Base-by-base conservation (phyloP, 2,888 invertebrate genomes). In the Caenorhabditis plicata region DNA sequence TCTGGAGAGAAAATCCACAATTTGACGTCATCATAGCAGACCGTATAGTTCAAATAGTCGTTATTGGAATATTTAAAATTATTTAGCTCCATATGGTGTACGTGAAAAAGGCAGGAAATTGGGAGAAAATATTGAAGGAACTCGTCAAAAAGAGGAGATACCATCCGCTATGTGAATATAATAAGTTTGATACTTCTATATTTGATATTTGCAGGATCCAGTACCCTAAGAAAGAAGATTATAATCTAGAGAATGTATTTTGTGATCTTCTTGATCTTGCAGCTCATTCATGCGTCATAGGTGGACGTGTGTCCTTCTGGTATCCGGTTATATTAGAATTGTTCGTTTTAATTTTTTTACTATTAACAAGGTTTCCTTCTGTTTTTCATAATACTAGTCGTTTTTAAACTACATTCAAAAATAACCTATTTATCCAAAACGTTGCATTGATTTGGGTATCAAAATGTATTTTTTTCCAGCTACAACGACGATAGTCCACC, bases 1-100 rank as follows among this genome's bases (percentile, higher is more conserved):
- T 81, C 15, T 81, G 92, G 75, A 92, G 92, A 90, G 86, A 85
- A 60, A 83, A 86, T 1, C 50, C 63, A 0, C 83, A 85, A 74
- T 88, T 96, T 77, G 94, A 98, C 84, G 89, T 91, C 27, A 92
- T 98, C 58, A 87, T 98, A 52, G 93, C 95, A 26, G 98, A 98
- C 83, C 98, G 80, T 80, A 27, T 17, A 2, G n/a, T 19, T 9
- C 20, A 20, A 17, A 29, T 29, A 29, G 13, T 7, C 29, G 7
- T 9, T 9, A 29, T 29, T 29, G 8, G 29, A 7, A 15, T 11
- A 45, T 2, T 13, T 20, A 13, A n/a, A 8, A 29, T 33, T 29
- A 79, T 84, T 2, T 80, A 94, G 95, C 96, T 20, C 98, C 98
- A 0, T 98, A 98, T 84, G 98, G 98, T 26, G 91, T 98, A 23